A percentile compares a stretch with the other conserved stretches of the same genome.
phyloP scores from a whole-genome alignment of 2,888 invertebrate species.

The Lepidocyrtinus sp. region DNA sequence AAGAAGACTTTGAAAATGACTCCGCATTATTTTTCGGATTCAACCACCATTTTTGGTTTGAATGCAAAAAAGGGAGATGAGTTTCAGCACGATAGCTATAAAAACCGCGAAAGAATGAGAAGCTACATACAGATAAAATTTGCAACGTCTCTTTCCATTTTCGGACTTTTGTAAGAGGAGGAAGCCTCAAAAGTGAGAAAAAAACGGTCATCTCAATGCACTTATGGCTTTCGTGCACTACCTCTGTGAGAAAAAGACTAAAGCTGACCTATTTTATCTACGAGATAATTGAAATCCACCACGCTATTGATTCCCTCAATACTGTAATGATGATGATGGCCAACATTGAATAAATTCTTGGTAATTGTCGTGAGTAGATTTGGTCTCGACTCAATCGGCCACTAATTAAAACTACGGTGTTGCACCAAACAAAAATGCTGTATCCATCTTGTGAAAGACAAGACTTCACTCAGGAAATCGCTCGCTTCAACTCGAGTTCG shows the following conservation, averaged over 20 bases:
- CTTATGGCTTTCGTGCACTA: constrained; percentile 15
- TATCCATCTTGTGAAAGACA: constrained; percentile 14
- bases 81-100: constrained; percentile 25
- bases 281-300: constrained; percentile 57
- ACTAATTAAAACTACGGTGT: constrained; percentile 52
- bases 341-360: constrained; percentile 45
- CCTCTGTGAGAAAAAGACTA: constrained; percentile 26
- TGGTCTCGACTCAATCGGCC: constrained; percentile 44
- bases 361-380: constrained; percentile 48
- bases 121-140: not conserved
- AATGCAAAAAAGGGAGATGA: constrained; percentile 18
- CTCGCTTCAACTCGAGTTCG: not conserved
- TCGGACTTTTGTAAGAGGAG: not conserved
- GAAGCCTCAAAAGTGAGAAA: constrained; percentile 23
- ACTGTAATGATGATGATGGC: constrained; percentile 42
- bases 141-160: constrained; percentile 1
- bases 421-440: constrained; percentile 7
- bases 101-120: not conserved
- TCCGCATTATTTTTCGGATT: not conserved
- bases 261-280: constrained; percentile 41
- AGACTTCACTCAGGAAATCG: not conserved
- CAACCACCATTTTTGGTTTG: constrained; percentile 10
- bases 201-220: constrained; percentile 24
- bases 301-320: not conserved
- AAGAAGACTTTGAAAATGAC: not conserved